phyloP scores from a whole-genome alignment of 1,140 invertebrate genomes.

The Drosophila mayri region DNA sequence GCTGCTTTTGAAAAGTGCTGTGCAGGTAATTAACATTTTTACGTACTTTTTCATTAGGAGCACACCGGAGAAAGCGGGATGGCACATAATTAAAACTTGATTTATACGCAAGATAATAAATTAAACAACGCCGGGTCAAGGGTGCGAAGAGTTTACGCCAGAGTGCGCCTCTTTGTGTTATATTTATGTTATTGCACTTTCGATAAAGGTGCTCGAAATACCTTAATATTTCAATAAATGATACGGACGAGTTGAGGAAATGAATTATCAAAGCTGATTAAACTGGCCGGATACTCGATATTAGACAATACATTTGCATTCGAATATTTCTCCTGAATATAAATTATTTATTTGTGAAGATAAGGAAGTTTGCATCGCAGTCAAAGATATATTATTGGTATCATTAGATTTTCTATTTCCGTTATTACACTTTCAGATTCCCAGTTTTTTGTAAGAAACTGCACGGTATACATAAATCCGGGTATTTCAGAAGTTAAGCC shows the following conservation, averaged over 20 bases:
- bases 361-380: too few species aligned
- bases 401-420: too few species aligned
- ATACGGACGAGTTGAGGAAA: background rate
- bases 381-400: too few species aligned
- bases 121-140: conserved; percentile 42
- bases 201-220: conserved; percentile 48
- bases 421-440: too few species aligned
- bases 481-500: too few species aligned
- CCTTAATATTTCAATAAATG: conserved; percentile 32
- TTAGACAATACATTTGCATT: background rate
- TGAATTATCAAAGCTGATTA: background rate
- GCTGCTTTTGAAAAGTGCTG: conserved; percentile 46
- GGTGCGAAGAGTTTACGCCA: conserved; percentile 19
- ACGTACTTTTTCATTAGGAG: conserved; percentile 57
- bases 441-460: too few species aligned
- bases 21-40: conserved; percentile 76
- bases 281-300: background rate
- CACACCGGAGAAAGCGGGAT: conserved; percentile 7
- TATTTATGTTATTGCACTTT: conserved; percentile 42
- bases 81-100: conserved; percentile 75
- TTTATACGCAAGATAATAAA: conserved; percentile 69
- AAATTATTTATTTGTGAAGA: too few species aligned
- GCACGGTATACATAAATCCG: too few species aligned
- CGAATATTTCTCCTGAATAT: background rate
- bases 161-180: conserved; percentile 13